A percentile compares a stretch with the other conserved stretches of the same genome.
Evolutionary conservation across 2,797 vertebrate species (phyloP).

Genomic region (Acanthurus tractus): DNA sequence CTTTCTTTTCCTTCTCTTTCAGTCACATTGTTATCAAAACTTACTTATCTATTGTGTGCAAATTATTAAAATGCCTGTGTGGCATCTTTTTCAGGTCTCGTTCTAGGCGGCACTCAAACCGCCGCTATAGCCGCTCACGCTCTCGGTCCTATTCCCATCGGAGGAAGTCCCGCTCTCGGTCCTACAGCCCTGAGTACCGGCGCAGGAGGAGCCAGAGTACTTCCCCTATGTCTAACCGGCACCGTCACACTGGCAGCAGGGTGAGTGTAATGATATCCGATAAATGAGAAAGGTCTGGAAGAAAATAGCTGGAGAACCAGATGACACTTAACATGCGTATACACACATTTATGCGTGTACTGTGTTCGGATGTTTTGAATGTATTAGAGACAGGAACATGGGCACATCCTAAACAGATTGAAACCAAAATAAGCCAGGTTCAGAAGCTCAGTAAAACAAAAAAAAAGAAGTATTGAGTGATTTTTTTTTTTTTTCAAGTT

Average conservation of each 20-base stretch:
- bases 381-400: too few species aligned
- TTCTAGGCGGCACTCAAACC: slow-evolving; percentile 90
- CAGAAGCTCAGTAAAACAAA: too few species aligned
- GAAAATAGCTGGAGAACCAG: background rate
- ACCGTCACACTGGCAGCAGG: slow-evolving; percentile 90
- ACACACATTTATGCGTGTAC: background rate
- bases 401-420: too few species aligned
- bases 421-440: too few species aligned
- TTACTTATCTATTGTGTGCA: background rate
- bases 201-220: slow-evolving; percentile 91
- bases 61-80: background rate
- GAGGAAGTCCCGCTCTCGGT: slow-evolving; percentile 92
- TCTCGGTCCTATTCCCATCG: slow-evolving; percentile 91
- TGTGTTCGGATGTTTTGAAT: too few species aligned
- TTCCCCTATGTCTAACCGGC: slow-evolving; percentile 93
- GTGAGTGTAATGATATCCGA: slow-evolving; percentile 80
- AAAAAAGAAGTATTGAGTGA: too few species aligned
- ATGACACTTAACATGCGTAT: background rate
- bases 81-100: slow-evolving; percentile 85
- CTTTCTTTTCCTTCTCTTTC: background rate
- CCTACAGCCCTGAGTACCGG: slow-evolving; percentile 90
- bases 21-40: background rate
- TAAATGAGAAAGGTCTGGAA: background rate
- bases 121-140: slow-evolving; percentile 90
- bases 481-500: background rate